These are phyloP conservation scores for Caracal caracal DNA, from an alignment of 2,113 vertebrate species.

Conservation along the genomic window DNA sequence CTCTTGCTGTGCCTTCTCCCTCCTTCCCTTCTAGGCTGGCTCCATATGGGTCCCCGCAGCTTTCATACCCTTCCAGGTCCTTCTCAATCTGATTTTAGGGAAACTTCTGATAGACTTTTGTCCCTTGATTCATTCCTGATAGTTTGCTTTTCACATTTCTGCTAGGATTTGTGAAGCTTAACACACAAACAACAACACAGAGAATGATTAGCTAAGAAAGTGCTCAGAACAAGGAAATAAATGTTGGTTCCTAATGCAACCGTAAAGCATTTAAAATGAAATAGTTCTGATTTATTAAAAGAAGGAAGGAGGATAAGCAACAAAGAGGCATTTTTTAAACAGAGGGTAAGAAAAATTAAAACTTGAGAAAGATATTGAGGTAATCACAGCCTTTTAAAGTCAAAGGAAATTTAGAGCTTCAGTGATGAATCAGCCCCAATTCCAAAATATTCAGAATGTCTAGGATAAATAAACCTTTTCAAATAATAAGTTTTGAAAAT, in stretches of 20 bases:
- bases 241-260: conserved; percentile 18
- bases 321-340: conserved; percentile 33
- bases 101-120: not conserved
- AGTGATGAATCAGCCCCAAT: not conserved
- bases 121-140: not conserved
- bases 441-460: not conserved
- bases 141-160: conserved; percentile 22
- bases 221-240: conserved; percentile 51
- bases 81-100: not conserved
- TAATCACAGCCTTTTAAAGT: not conserved
- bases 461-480: not conserved
- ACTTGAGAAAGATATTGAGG: not conserved
- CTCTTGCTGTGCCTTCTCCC: not conserved
- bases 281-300: conserved; percentile 46
- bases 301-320: not conserved
- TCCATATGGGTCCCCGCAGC: fast-evolving
- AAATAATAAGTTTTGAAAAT: conserved; percentile 22
- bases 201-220: conserved; percentile 47
- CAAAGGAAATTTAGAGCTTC: conserved; percentile 14
- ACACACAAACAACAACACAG: not conserved
- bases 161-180: not conserved
- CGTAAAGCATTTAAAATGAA: conserved; percentile 48
- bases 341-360: not conserved
- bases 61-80: not conserved
- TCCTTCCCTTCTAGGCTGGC: not conserved